Evolutionary conservation across 1,140 invertebrate genomes (phyloP).

Genomic region (Chrysopa pallens): DNA sequence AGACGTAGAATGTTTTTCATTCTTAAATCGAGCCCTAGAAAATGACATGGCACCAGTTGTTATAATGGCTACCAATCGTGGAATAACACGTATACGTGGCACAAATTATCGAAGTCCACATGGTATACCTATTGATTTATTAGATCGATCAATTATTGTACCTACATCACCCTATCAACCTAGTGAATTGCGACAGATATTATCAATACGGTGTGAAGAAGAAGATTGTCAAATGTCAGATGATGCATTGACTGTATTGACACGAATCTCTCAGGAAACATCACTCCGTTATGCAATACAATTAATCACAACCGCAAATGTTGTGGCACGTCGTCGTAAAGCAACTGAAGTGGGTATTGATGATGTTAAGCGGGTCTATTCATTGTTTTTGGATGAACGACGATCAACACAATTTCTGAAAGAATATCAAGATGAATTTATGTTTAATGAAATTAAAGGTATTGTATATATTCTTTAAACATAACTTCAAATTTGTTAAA

Average conservation of each 20-base stretch:
- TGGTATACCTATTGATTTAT: constrained; percentile 88
- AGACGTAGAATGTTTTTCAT: constrained; percentile 98
- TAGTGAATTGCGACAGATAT: constrained; percentile 78
- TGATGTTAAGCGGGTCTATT: constrained; percentile 90
- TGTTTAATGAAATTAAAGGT: constrained; percentile 58
- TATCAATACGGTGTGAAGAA: constrained; percentile 88
- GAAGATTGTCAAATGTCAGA: constrained; percentile 92
- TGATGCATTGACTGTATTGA: constrained; percentile 81
- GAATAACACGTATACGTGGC: constrained; percentile 88
- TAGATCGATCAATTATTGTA: constrained; percentile 93
- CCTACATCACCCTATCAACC: constrained; percentile 77
- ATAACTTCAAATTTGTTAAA: too few species aligned
- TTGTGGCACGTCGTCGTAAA: constrained; percentile 70
- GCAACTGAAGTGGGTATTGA: constrained; percentile 61
- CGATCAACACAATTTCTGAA: constrained; percentile 85
- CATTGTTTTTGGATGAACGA: constrained; percentile 84
- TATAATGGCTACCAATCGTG: constrained; percentile 98
- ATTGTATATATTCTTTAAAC: too few species aligned
- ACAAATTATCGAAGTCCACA: constrained; percentile 89
- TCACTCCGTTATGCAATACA: constrained; percentile 96
- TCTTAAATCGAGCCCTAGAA: constrained; percentile 89
- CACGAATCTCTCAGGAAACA: constrained; percentile 81
- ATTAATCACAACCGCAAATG: constrained; percentile 85
- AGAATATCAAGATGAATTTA: constrained; percentile 91
- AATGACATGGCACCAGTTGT: constrained; percentile 94